A percentile compares a stretch with the other conserved stretches of the same genome.
phyloP scores from a whole-genome alignment of 2,888 invertebrate genomes.

The Callinectes sapidus region DNA sequence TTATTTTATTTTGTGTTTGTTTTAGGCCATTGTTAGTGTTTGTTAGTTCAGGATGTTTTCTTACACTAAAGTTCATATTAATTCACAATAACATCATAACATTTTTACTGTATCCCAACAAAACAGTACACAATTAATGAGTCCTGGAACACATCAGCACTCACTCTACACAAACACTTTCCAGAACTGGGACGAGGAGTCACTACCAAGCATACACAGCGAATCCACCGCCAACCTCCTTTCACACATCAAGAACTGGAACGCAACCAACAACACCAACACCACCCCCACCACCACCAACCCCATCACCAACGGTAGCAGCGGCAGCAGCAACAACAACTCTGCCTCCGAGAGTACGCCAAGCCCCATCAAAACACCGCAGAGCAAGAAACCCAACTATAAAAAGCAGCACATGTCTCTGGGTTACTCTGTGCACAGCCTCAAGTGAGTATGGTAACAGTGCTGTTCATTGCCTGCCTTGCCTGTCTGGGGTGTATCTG shows the following conservation, averaged over 20 bases:
- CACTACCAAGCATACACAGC: slow-evolving; percentile 82
- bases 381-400: slow-evolving; percentile 26
- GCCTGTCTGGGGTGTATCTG: background rate
- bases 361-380: slow-evolving; percentile 16
- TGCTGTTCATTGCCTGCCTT: background rate
- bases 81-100: no score
- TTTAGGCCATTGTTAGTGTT: no score
- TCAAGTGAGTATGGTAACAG: background rate
- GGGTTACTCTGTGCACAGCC: slow-evolving; percentile 20
- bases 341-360: background rate
- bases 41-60: no score
- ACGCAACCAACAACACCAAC: background rate
- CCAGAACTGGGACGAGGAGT: slow-evolving; percentile 91
- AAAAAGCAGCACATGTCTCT: slow-evolving; percentile 15
- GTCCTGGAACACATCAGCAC: no score
- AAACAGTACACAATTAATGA: no score
- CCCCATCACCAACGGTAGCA: background rate
- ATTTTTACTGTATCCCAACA: no score
- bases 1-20: no score
- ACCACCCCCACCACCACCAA: background rate
- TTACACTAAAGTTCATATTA: no score
- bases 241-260: slow-evolving; percentile 54
- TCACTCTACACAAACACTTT: background rate
- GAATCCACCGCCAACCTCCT: slow-evolving; percentile 45
- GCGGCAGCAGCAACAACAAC: slow-evolving; percentile 18